Conservation (phyloP, 2,888 invertebrate genomes). For the Macrophya annulata region DNA sequence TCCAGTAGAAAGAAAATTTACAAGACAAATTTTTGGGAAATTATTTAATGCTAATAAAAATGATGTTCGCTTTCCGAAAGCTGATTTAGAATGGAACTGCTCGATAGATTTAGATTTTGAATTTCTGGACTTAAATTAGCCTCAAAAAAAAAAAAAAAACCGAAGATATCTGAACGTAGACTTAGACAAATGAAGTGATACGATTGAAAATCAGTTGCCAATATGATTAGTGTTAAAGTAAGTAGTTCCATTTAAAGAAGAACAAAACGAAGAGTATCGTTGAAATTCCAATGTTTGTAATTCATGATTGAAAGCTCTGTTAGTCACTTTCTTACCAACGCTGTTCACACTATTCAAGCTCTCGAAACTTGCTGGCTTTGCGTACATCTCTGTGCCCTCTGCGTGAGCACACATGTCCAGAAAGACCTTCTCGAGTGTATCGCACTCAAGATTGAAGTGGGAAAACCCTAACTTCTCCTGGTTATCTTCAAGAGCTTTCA, state of each 20-base stretch:
- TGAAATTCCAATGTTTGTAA: not conserved
- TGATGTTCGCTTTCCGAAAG: not conserved
- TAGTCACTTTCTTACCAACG: slow-evolving; percentile 49
- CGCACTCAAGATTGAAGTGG: slow-evolving; percentile 82
- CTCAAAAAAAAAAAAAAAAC: not conserved
- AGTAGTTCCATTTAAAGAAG: not conserved
- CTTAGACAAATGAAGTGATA: no score
- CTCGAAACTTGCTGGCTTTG: slow-evolving; percentile 52
- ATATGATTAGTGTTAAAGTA: not conserved
- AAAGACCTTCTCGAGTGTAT: slow-evolving; percentile 85
- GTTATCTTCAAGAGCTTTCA: slow-evolving; percentile 80
- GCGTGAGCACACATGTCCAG: slow-evolving; percentile 81
- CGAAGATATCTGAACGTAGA: no score
- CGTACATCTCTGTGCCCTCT: slow-evolving; percentile 69
- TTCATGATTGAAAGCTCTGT: slow-evolving; percentile 31
- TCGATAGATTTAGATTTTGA: not conserved
- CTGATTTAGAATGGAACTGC: not conserved
- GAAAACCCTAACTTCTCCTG: slow-evolving; percentile 79
- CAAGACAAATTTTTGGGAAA: no score
- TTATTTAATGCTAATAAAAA: not conserved
- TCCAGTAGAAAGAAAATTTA: no score
- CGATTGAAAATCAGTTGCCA: not conserved
- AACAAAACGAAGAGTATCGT: slow-evolving; percentile 17
- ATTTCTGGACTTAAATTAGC: not conserved
- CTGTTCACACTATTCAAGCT: slow-evolving; percentile 66